Conservation (phyloP, 2,888 invertebrate species). For the Caenorhabditis sinica region DNA sequence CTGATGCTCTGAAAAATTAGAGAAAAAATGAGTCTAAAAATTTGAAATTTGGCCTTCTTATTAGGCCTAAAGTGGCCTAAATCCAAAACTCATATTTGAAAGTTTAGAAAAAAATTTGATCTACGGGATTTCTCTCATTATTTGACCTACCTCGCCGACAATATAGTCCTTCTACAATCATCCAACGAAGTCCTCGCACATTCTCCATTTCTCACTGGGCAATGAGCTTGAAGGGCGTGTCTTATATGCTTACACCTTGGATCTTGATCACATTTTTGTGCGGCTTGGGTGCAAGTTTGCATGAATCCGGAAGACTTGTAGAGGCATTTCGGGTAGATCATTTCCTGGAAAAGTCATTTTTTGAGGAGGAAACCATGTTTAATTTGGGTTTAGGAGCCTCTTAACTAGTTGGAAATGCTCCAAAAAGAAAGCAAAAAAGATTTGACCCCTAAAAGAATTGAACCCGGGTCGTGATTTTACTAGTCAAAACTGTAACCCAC, state of each 20-base stretch:
- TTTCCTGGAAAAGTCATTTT: slow-evolving; percentile 71
- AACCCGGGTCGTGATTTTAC: neutral
- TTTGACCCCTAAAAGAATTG: neutral
- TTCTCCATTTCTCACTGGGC: slow-evolving; percentile 69
- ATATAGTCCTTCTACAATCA: slow-evolving; percentile 66
- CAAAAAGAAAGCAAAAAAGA: neutral
- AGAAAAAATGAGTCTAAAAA: neutral
- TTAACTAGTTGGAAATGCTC: neutral
- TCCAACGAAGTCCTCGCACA: slow-evolving; percentile 63
- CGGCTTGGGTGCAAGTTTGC: slow-evolving; percentile 74
- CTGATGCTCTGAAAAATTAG: slow-evolving; percentile 71
- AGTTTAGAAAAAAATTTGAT: neutral
- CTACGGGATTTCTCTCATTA: neutral
- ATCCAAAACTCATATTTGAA: neutral
- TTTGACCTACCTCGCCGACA: slow-evolving; percentile 61
- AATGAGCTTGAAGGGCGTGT: slow-evolving; percentile 49
- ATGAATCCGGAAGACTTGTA: slow-evolving; percentile 68
- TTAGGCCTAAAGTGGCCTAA: neutral
- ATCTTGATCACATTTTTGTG: slow-evolving; percentile 74
- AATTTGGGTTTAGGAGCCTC: neutral
- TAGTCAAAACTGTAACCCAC: neutral
- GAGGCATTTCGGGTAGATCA: slow-evolving; percentile 80
- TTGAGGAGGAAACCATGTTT: neutral
- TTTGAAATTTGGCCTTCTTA: too few relatives aligned
- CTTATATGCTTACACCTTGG: slow-evolving; percentile 71